phyloP scores from a whole-genome alignment of 2,113 vertebrate genomes.

The Vireo altiloquus region DNA sequence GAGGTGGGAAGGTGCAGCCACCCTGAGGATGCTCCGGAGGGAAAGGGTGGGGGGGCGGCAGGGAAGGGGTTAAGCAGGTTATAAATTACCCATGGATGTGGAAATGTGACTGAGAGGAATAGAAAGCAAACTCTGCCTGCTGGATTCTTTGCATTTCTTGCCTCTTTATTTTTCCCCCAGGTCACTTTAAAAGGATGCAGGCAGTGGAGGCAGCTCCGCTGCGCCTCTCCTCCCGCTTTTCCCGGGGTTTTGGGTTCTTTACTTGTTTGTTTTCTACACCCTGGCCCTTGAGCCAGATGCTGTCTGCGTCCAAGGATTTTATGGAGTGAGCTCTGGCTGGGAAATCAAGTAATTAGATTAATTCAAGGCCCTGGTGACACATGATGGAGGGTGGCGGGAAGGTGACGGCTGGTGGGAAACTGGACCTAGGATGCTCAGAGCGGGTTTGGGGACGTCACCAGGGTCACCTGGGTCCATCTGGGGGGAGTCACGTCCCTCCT shows the following conservation, averaged over 20 bases:
- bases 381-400: not conserved
- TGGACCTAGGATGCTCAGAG: not conserved
- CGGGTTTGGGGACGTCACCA: not conserved
- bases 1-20: not conserved
- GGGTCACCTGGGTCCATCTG: not conserved
- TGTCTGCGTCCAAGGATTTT: conserved; percentile 28
- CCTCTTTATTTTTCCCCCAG: conserved; percentile 67
- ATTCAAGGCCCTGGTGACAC: not conserved
- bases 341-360: conserved; percentile 12
- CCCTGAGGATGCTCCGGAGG: not conserved
- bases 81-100: conserved; percentile 58
- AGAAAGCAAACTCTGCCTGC: conserved; percentile 46
- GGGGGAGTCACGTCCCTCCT: accelerated
- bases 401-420: not conserved
- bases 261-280: conserved; percentile 34
- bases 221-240: conserved; percentile 5
- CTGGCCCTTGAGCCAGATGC: conserved; percentile 42
- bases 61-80: conserved; percentile 50
- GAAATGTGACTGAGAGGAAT: conserved; percentile 57
- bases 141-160: conserved; percentile 67
- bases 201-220: conserved; percentile 11
- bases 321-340: conserved; percentile 37
- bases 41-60: not conserved
- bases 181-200: conserved; percentile 68
- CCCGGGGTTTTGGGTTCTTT: not conserved